Evolutionary conservation across 2,113 vertebrate species (phyloP).

Genomic region (Mesembrinibis cayennensis): DNA sequence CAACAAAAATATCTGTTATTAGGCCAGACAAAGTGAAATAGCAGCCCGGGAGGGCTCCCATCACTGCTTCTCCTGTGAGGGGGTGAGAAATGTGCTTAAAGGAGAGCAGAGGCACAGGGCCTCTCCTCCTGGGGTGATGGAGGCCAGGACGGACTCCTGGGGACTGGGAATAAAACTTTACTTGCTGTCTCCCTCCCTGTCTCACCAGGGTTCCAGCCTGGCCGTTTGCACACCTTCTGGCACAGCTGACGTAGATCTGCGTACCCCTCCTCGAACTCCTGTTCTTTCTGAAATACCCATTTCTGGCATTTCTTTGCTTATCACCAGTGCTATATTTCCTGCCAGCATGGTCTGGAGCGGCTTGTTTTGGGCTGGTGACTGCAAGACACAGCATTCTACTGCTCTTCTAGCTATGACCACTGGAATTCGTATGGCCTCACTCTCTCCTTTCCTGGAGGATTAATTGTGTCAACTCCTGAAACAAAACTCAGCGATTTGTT

Average conservation of each 20-base stretch:
- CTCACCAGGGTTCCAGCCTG: neutral
- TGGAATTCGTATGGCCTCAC: neutral
- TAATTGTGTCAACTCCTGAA: neutral
- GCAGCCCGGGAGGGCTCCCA: neutral
- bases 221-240: neutral
- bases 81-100: neutral
- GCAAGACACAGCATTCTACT: neutral
- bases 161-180: neutral
- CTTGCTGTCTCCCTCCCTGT: neutral
- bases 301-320: neutral
- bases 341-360: neutral
- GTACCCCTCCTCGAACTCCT: rapidly evolving
- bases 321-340: neutral
- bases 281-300: neutral
- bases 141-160: neutral
- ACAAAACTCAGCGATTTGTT: neutral
- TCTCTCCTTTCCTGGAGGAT: neutral
- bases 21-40: neutral
- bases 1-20: neutral
- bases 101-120: neutral
- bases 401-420: neutral
- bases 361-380: neutral
- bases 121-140: neutral
- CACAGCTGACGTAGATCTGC: neutral
- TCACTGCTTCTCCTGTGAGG: neutral